Conservation (phyloP, 2,113 vertebrate species). For the Serinus canaria region DNA sequence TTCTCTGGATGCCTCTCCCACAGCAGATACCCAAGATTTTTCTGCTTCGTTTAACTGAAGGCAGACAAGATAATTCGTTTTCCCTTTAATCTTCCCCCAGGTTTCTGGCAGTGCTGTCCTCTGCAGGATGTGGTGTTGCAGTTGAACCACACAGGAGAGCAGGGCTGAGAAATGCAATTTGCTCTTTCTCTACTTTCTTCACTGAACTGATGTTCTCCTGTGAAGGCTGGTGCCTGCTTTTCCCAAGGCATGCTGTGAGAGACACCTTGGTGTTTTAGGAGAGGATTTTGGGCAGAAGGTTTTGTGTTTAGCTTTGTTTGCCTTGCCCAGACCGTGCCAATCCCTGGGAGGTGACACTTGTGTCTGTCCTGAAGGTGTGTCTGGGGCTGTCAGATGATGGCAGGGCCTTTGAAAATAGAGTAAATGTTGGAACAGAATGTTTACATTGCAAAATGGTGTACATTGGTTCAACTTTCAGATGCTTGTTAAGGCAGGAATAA, state of each 20-base stretch:
- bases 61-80: background rate
- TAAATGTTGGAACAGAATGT: background rate
- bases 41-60: background rate
- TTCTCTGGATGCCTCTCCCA: background rate
- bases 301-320: background rate
- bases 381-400: background rate
- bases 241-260: background rate
- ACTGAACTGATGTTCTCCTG: background rate
- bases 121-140: background rate
- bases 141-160: background rate
- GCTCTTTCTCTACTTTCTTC: background rate
- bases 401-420: background rate
- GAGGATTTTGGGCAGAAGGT: background rate
- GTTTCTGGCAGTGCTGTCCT: background rate
- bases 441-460: background rate
- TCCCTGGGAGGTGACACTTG: accelerated
- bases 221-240: background rate
- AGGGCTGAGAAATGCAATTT: background rate
- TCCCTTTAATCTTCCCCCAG: background rate
- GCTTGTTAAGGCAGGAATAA: background rate
- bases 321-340: background rate
- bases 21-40: background rate
- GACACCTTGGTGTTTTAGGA: background rate
- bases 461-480: background rate
- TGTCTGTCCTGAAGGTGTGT: background rate